Conservation (phyloP, 1,140 invertebrate genomes). For the Apis dorsata region DNA sequence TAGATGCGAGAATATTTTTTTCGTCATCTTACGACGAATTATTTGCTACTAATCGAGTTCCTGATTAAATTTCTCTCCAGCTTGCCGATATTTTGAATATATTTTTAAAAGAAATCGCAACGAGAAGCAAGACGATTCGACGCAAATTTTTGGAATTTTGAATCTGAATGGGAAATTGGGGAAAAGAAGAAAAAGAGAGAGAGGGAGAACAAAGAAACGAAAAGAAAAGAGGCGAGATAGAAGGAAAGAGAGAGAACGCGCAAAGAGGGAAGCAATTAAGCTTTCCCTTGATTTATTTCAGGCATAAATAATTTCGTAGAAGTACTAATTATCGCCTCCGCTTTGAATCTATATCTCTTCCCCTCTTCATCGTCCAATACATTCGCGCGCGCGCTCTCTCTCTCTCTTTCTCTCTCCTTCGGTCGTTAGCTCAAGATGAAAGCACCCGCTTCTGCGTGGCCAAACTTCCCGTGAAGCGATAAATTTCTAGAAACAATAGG, state of each 20-base stretch:
- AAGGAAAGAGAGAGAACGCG: slow-evolving; percentile 17
- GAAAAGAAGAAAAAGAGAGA: slow-evolving; percentile 1
- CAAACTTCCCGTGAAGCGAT: slow-evolving; percentile 78
- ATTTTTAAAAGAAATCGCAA: background rate
- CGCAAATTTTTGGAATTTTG: slow-evolving; percentile 14
- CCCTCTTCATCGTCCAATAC: slow-evolving; percentile 6
- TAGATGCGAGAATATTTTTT: slow-evolving; percentile 29
- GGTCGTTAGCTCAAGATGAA: slow-evolving; percentile 70
- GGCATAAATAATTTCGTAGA: slow-evolving; percentile 78
- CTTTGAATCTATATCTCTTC: slow-evolving; percentile 65
- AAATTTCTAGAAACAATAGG: slow-evolving; percentile 79
- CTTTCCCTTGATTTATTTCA: slow-evolving; percentile 76
- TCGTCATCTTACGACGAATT: no score
- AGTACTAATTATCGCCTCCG: slow-evolving; percentile 76
- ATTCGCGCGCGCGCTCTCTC: background rate
- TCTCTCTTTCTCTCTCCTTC: slow-evolving; percentile 8
- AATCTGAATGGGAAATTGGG: background rate
- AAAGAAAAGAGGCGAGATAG: slow-evolving; percentile 17
- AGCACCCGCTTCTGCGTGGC: slow-evolving; percentile 72
- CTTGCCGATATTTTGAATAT: no score
- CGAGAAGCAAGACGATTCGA: background rate
- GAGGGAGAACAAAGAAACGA: background rate
- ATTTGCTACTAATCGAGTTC: no score
- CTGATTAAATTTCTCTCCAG: no score
- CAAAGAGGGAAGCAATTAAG: slow-evolving; percentile 74